phyloP scores from a whole-genome alignment of 1,140 invertebrate species.

The Drosophila arizonae region DNA sequence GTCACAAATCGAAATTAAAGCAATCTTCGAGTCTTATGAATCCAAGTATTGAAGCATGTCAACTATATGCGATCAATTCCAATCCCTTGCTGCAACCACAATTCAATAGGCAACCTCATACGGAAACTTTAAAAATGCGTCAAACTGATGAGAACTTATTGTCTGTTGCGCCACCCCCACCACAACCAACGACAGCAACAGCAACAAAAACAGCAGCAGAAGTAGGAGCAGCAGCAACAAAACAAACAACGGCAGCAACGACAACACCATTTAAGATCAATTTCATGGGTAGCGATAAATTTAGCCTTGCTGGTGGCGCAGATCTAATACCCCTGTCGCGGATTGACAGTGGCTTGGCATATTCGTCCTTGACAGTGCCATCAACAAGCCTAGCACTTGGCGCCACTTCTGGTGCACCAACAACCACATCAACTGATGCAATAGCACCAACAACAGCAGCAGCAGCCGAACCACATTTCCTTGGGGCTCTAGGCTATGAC shows the following conservation, averaged over 20 bases:
- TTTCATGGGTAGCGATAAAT: slow-evolving; percentile 63
- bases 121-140: slow-evolving; percentile 16
- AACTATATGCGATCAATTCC: background rate
- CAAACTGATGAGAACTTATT: background rate
- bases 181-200: background rate
- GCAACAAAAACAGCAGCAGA: no score
- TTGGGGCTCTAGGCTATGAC: slow-evolving; percentile 39
- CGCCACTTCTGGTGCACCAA: slow-evolving; percentile 54
- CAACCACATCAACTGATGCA: slow-evolving; percentile 5
- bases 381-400: slow-evolving; percentile 48
- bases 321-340: slow-evolving; percentile 73
- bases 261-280: slow-evolving; percentile 49
- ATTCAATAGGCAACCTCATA: slow-evolving; percentile 12
- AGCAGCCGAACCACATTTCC: slow-evolving; percentile 30
- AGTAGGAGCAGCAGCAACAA: no score
- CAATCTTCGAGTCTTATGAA: slow-evolving; percentile 20
- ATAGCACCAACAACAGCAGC: background rate
- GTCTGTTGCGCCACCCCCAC: background rate
- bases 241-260: background rate
- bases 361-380: slow-evolving; percentile 53
- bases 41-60: background rate
- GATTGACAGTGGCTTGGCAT: slow-evolving; percentile 49
- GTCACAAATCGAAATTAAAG: slow-evolving; percentile 17
- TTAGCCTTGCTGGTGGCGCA: slow-evolving; percentile 73
- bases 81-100: background rate